Evolutionary conservation across 2,888 invertebrate species (phyloP).

Genomic region (Xanthia icteritia): DNA sequence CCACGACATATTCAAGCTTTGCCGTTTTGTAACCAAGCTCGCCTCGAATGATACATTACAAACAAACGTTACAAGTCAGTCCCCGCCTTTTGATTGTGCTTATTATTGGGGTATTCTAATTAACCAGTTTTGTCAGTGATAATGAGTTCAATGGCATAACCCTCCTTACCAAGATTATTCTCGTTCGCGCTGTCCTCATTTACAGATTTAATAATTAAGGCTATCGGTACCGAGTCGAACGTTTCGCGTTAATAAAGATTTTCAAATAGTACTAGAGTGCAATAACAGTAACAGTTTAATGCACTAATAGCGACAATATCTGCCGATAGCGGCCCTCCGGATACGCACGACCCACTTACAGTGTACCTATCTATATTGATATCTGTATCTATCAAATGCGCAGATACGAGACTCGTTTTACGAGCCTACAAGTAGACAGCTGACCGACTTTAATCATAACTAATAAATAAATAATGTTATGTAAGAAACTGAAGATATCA

Average conservation of each 20-base stretch:
- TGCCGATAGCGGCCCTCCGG: slow-evolving; percentile 82
- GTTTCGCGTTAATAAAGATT: slow-evolving; percentile 60
- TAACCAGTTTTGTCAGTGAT: slow-evolving; percentile 6
- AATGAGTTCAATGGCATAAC: slow-evolving; percentile 17
- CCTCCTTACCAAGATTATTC: slow-evolving; percentile 15
- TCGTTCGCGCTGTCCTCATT: slow-evolving; percentile 30
- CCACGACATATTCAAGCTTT: too few relatives aligned
- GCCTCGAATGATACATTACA: too few relatives aligned
- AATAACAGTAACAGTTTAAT: slow-evolving; percentile 74
- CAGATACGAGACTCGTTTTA: slow-evolving; percentile 68
- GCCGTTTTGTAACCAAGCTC: too few relatives aligned
- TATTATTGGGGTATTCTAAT: slow-evolving; percentile 13
- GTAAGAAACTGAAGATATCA: not conserved
- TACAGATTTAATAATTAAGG: slow-evolving; percentile 46
- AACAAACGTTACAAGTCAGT: too few relatives aligned
- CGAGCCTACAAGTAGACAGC: slow-evolving; percentile 69
- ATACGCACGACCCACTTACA: slow-evolving; percentile 85
- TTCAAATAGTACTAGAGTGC: slow-evolving; percentile 60
- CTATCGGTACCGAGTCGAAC: slow-evolving; percentile 45
- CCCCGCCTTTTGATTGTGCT: not conserved
- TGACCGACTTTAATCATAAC: slow-evolving; percentile 72
- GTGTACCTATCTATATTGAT: slow-evolving; percentile 58
- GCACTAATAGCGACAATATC: slow-evolving; percentile 78
- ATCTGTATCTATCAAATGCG: slow-evolving; percentile 64
- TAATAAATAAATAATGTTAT: slow-evolving; percentile 29